Evolutionary conservation across 2,888 invertebrate species (phyloP), one percentile per base, ranked within the genome.

Genomic region (Myopa tessellatipennis): DNA sequence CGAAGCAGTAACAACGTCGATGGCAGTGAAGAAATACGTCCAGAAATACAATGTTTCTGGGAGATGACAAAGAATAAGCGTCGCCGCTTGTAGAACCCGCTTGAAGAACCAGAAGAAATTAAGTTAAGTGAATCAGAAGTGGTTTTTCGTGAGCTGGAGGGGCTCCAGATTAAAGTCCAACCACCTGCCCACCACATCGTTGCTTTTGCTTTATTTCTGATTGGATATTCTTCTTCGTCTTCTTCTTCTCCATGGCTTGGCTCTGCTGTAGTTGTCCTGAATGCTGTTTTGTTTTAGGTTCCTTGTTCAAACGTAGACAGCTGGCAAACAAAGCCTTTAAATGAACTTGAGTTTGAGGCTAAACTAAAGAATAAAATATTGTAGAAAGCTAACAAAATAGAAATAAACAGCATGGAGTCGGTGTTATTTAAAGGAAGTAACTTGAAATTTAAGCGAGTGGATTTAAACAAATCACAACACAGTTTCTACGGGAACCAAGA

Each of bases 121-220:
- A 55, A 55, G 55, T 55, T 55, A 55, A 55, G 55, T n/a, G n/a
- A 55, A 55, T 55, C 55, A n/a, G 16, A 55, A n/a, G 55, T n/a
- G 55, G 45, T 10, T 45, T 45, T 45, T 45, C 10, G 45, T 45
- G 10, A 45, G 10, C 45, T 6, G 45, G 10, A 45, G 45, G 45
- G 10, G 45, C 7, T 45, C 45, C 26, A 26, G 26, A 2, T 26
- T 26, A 26, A 26, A 26, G 26, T 26, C 26, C 26, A 26, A 26
- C 26, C 26, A 26, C 26, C 26, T 26, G 1, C 26, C 26, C 26
- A 26, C 26, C 26, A 26, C 14, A 50, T 50, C 1, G 1, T 50
- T 50, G 50, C 50, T 1, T 8, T 50, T 14, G 50, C 10, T 50
- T 55, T 3, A 16, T 55, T 55, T 16, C 10, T 55, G 5, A 55